Evolutionary conservation across 1,140 invertebrate genomes (phyloP).

Genomic region (Copidosoma floridanum): DNA sequence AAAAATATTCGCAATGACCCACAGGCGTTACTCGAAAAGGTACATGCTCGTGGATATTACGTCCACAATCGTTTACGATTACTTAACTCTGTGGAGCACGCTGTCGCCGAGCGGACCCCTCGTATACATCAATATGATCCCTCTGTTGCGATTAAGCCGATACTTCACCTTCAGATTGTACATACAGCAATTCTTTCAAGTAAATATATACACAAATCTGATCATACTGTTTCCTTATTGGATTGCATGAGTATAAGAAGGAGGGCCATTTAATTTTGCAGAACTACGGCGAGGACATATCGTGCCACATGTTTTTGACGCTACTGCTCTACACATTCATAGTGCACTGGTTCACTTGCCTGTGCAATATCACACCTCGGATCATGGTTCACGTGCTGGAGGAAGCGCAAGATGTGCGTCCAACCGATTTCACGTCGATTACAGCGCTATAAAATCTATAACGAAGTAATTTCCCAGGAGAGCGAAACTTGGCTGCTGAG

Average conservation of each 20-base stretch:
- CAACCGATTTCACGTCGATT: no score
- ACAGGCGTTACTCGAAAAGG: constrained; percentile 39
- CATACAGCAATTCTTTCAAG: constrained; percentile 39
- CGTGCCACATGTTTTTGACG: constrained; percentile 37
- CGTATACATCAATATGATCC: constrained; percentile 43
- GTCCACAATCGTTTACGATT: constrained; percentile 48
- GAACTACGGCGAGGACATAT: constrained; percentile 32
- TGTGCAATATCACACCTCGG: constrained; percentile 43
- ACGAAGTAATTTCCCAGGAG: no score
- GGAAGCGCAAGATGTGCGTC: no score
- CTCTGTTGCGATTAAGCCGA: constrained; percentile 43
- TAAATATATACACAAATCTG: constrained; percentile 26
- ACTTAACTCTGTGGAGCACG: constrained; percentile 34
- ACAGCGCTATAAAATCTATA: no score
- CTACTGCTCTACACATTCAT: constrained; percentile 41
- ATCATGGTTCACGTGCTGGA: constrained; percentile 37
- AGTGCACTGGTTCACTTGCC: constrained; percentile 47
- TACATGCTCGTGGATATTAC: constrained; percentile 43
- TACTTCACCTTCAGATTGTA: constrained; percentile 39
- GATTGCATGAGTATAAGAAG: no score
- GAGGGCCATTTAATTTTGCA: constrained; percentile 26
- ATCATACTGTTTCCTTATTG: no score
- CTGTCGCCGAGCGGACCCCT: no score
- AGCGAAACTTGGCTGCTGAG: constrained; percentile 42
- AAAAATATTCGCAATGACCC: no score